A percentile compares a stretch with the other conserved stretches of the same genome.
Conservation (phyloP, 1,140 invertebrate species). For the Calephelis virginiensis region DNA sequence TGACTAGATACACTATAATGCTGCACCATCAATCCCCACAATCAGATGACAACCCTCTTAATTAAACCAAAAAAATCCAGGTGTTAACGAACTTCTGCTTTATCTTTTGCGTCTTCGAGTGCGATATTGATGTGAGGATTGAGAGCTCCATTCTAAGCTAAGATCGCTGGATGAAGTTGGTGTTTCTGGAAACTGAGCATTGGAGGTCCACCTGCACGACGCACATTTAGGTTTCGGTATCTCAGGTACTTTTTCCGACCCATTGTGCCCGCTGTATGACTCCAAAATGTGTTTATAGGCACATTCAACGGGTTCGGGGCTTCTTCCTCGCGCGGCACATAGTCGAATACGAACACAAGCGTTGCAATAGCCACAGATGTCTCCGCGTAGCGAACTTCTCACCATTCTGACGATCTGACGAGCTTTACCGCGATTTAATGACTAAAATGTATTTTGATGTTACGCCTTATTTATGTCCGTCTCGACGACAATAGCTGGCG, state of each 20-base stretch:
- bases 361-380: slow-evolving; percentile 68
- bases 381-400: slow-evolving; percentile 50
- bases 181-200: slow-evolving; percentile 71
- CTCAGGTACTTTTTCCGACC: slow-evolving; percentile 42
- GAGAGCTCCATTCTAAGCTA: slow-evolving; percentile 67
- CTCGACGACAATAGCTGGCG: slow-evolving; percentile 44
- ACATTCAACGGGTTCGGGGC: slow-evolving; percentile 61
- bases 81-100: background rate
- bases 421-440: slow-evolving; percentile 40
- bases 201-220: slow-evolving; percentile 69
- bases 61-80: slow-evolving; percentile 11
- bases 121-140: slow-evolving; percentile 54
- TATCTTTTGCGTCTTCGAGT: slow-evolving; percentile 65
- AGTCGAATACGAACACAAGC: slow-evolving; percentile 65
- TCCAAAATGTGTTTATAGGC: slow-evolving; percentile 72
- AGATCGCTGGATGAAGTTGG: slow-evolving; percentile 65
- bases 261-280: slow-evolving; percentile 44
- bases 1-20: slow-evolving; percentile 6
- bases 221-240: slow-evolving; percentile 51
- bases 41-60: background rate
- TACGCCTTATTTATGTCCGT: slow-evolving; percentile 61
- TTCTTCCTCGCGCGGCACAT: slow-evolving; percentile 57
- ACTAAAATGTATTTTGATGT: slow-evolving; percentile 44
- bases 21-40: slow-evolving; percentile 4
- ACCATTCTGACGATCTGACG: slow-evolving; percentile 51